Conservation (phyloP, 2,888 invertebrate genomes). For the Tipula vernalis region DNA sequence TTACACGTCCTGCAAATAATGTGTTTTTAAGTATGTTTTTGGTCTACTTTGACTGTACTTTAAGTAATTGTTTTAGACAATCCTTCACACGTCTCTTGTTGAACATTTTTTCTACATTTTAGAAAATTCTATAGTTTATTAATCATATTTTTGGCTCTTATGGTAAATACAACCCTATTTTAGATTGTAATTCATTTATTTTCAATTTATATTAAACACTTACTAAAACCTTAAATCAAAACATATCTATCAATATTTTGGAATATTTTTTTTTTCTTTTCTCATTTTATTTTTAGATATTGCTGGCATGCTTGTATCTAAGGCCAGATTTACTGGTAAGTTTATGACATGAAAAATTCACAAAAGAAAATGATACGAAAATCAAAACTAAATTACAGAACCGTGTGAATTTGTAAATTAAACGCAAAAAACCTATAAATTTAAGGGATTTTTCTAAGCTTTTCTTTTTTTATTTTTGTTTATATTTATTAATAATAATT, state of each 20-base stretch:
- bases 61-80: no score
- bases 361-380: neutral
- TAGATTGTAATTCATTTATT: neutral
- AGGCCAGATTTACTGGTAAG: slow-evolving; percentile 64
- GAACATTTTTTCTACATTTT: no score
- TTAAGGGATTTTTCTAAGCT: neutral
- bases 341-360: slow-evolving; percentile 20
- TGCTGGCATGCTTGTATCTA: slow-evolving; percentile 64
- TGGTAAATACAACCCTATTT: neutral
- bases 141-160: no score
- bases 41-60: no score
- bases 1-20: no score
- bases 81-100: no score
- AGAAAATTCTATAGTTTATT: no score
- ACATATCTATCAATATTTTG: neutral
- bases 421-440: neutral
- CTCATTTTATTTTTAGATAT: slow-evolving; percentile 48
- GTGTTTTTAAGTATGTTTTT: no score
- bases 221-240: neutral
- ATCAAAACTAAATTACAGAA: neutral
- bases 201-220: neutral
- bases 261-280: slow-evolving; percentile 34
- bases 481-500: neutral
- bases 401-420: slow-evolving; percentile 10
- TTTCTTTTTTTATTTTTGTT: neutral